These are phyloP conservation scores for Chloroceryle aenea DNA, from an alignment of 2,113 vertebrate genomes.

Conservation along the genomic window DNA sequence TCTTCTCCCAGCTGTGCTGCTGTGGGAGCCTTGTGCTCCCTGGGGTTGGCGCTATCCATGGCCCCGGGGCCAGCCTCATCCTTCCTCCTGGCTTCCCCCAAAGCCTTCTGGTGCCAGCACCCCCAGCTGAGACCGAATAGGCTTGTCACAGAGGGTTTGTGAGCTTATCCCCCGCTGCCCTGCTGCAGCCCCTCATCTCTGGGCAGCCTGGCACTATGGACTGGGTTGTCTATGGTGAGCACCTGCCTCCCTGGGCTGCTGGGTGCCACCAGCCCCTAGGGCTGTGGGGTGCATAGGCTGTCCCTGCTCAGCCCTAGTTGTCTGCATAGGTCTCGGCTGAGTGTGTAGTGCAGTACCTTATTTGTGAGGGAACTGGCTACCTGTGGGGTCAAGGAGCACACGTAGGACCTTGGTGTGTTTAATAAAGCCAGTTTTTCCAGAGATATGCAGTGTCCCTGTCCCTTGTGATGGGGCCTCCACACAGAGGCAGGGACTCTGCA, in stretches of 20 bases:
- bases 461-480: slow-evolving; percentile 4
- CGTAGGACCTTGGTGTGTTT: background rate
- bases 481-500: background rate
- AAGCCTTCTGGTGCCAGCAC: background rate
- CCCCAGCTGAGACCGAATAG: background rate
- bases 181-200: accelerated
- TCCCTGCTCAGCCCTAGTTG: accelerated
- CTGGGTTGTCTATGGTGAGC: background rate
- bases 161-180: background rate
- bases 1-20: background rate
- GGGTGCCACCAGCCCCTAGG: background rate
- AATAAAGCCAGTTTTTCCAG: slow-evolving; percentile 60
- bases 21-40: background rate
- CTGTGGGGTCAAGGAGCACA: accelerated
- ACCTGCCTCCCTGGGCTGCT: background rate
- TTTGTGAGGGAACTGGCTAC: background rate
- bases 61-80: background rate
- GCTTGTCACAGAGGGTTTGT: background rate
- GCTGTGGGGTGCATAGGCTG: accelerated
- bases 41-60: accelerated
- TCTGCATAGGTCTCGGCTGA: background rate
- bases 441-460: background rate
- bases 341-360: accelerated
- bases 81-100: background rate
- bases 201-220: background rate